Conservation (phyloP, 2,888 invertebrate species). For the Caenorhabditis sp. region DNA sequence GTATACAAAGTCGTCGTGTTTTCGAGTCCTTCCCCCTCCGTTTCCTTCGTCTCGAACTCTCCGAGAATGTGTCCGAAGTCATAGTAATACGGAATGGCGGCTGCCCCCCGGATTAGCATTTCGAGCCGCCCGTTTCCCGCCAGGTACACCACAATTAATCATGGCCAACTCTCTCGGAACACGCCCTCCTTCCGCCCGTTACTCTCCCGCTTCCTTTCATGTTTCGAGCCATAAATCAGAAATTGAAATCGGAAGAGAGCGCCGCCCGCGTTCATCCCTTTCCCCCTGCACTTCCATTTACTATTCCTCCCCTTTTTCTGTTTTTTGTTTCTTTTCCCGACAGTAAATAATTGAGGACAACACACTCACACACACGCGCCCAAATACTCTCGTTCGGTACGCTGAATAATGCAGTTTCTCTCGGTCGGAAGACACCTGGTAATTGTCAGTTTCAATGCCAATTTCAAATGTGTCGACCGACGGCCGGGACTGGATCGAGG, state of each 20-base stretch:
- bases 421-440: conserved; percentile 24
- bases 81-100: conserved; percentile 15
- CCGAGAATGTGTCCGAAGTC: not conserved
- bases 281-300: not conserved
- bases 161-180: conserved; percentile 6
- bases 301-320: conserved; percentile 9
- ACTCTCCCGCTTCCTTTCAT: conserved; percentile 14
- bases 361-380: no score
- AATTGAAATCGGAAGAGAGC: no score
- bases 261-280: no score
- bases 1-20: conserved; percentile 31
- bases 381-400: conserved; percentile 10
- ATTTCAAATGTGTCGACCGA: conserved; percentile 7
- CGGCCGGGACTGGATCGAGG: conserved; percentile 25
- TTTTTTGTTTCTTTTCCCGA: conserved; percentile 24
- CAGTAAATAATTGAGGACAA: conserved; percentile 40
- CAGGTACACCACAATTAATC: conserved; percentile 34
- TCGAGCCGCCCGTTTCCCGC: no score
- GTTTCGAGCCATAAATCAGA: conserved; percentile 42
- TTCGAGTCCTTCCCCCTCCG: conserved; percentile 13
- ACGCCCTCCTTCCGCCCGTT: conserved; percentile 5
- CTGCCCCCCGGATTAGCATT: not conserved
- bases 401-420: conserved; percentile 16
- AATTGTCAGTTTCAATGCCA: conserved; percentile 53
- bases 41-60: conserved; percentile 13